Percentiles rank a stretch among this genome's conserved stretches.
Conservation (phyloP, 2,888 invertebrate species). For the Cylindroiulus punctatus region DNA sequence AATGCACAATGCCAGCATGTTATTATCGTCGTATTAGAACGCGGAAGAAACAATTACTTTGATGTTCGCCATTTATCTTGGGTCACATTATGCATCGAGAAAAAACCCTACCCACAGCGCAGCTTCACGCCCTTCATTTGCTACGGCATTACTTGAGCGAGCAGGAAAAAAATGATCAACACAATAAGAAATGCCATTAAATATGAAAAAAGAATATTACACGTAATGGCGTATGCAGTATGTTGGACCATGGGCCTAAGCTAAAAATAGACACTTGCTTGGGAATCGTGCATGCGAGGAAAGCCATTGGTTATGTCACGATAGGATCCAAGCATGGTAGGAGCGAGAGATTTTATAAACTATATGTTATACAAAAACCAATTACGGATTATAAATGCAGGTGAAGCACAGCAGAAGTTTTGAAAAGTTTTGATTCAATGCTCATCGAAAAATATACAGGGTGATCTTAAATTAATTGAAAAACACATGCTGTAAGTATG, state of each 20-base stretch:
- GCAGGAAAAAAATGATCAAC: slow-evolving; percentile 26
- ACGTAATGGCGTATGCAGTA: slow-evolving; percentile 17
- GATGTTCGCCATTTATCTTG: slow-evolving; percentile 38
- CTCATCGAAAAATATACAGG: too few relatives aligned
- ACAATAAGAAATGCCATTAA: slow-evolving; percentile 35
- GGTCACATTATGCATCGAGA: slow-evolving; percentile 38
- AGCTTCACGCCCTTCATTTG: slow-evolving; percentile 36
- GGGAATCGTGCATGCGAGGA: background rate
- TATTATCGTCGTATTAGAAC: slow-evolving; percentile 37
- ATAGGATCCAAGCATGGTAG: background rate
- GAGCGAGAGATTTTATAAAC: too few relatives aligned
- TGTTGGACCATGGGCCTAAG: background rate
- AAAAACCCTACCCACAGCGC: slow-evolving; percentile 7
- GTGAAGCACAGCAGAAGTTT: too few relatives aligned
- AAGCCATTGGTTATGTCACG: background rate
- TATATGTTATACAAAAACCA: too few relatives aligned
- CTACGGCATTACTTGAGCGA: slow-evolving; percentile 22
- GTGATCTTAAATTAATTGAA: too few relatives aligned
- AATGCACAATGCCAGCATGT: slow-evolving; percentile 36
- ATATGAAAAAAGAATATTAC: slow-evolving; percentile 33
- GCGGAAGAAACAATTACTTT: slow-evolving; percentile 37
- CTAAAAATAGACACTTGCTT: background rate
- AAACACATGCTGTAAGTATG: too few relatives aligned
- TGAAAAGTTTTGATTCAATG: too few relatives aligned
- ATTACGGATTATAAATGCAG: too few relatives aligned